Conservation (phyloP, 35 echinoderm and acorn worm species). For the Antedon bifida region DNA sequence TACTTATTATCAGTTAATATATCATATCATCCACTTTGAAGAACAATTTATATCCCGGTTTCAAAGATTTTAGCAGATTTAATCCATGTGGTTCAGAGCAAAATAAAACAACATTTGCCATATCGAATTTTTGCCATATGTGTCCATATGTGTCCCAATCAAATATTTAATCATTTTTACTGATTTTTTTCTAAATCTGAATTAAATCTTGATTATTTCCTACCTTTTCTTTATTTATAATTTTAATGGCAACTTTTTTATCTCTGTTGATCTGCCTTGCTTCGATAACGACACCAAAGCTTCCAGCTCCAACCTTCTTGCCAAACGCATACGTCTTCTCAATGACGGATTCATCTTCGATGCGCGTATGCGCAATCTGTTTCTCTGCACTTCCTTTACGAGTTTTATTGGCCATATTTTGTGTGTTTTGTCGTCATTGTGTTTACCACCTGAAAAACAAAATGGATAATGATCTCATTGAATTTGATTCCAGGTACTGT, state of each 20-base stretch:
- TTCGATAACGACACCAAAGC: slow-evolving; percentile 83
- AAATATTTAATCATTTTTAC: too few relatives aligned
- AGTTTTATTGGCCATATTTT: slow-evolving; percentile 3
- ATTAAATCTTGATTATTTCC: background rate
- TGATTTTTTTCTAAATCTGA: too few relatives aligned
- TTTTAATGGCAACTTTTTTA: slow-evolving; percentile 85
- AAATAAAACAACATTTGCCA: too few relatives aligned
- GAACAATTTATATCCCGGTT: too few relatives aligned
- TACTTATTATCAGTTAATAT: too few relatives aligned
- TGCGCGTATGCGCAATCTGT: slow-evolving; percentile 62
- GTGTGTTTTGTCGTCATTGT: background rate
- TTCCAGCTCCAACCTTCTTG: slow-evolving; percentile 59
- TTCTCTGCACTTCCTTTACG: slow-evolving; percentile 12
- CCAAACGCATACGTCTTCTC: slow-evolving; percentile 67
- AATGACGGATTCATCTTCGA: slow-evolving; percentile 67
- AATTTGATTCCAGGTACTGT: too few relatives aligned
- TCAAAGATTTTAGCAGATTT: too few relatives aligned
- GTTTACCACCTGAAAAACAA: background rate
- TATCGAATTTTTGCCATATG: too few relatives aligned
- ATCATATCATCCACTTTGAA: too few relatives aligned
- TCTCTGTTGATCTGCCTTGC: slow-evolving; percentile 43
- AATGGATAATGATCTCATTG: background rate
- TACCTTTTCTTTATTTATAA: slow-evolving; percentile 99
- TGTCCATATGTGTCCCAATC: too few relatives aligned
- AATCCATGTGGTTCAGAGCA: too few relatives aligned